Conservation (phyloP, 2,888 invertebrate genomes). For the Leucophenga maculata region DNA sequence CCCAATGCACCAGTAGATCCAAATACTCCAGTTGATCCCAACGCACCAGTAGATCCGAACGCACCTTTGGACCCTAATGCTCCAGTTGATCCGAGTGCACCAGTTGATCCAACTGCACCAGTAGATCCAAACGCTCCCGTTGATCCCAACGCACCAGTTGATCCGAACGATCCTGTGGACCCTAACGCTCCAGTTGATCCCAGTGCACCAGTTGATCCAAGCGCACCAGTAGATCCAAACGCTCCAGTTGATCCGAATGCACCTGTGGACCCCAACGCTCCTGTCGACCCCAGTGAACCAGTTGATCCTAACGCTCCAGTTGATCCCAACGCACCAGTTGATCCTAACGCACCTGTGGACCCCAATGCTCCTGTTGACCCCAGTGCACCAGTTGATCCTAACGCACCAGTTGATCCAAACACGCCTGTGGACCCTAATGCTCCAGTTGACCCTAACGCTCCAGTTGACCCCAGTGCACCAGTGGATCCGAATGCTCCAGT, state of each 20-base stretch:
- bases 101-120: conserved; percentile 32
- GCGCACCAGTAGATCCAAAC: conserved; percentile 29
- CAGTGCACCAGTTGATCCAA: conserved; percentile 29
- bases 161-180: conserved; percentile 31
- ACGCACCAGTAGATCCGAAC: conserved; percentile 33
- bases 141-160: conserved; percentile 12
- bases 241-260: conserved; percentile 32
- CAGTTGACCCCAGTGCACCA: background rate
- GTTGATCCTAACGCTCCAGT: conserved; percentile 37
- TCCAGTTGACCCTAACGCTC: conserved; percentile 16
- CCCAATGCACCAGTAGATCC: conserved; percentile 27
- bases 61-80: conserved; percentile 24
- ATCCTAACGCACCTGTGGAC: background rate
- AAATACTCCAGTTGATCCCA: conserved; percentile 21
- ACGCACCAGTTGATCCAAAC: conserved; percentile 20
- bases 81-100: conserved; percentile 24
- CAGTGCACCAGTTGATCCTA: conserved; percentile 28
- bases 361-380: conserved; percentile 33
- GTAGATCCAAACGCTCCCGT: conserved; percentile 30
- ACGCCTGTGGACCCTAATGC: conserved; percentile 16
- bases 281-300: conserved; percentile 29
- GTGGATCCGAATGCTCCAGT: conserved; percentile 24
- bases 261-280: conserved; percentile 24
- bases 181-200: conserved; percentile 31
- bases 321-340: conserved; percentile 38